These are phyloP conservation scores for Gnathonemus longibarbis DNA, from an alignment of 2,113 vertebrate genomes.

Conservation along the genomic window DNA sequence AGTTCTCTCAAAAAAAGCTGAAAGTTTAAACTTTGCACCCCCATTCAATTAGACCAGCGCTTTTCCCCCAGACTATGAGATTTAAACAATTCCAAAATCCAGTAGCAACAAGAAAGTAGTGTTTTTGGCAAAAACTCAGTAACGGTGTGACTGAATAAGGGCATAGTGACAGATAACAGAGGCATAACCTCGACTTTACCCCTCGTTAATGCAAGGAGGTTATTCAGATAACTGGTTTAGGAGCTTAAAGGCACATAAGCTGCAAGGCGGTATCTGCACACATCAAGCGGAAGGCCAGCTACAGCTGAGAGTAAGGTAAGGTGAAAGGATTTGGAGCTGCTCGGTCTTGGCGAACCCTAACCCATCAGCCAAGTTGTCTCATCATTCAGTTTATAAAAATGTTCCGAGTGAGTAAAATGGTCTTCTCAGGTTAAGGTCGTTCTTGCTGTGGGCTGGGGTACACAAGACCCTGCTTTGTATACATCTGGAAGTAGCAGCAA, in stretches of 20 bases:
- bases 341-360: background rate
- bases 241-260: background rate
- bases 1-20: background rate
- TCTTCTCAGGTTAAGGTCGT: background rate
- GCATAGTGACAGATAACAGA: background rate
- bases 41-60: background rate
- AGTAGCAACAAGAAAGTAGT: background rate
- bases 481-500: background rate
- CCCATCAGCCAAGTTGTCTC: background rate
- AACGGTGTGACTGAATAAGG: background rate
- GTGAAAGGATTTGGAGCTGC: background rate
- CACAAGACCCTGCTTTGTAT: background rate
- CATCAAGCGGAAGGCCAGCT: background rate
- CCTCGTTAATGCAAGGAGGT: background rate
- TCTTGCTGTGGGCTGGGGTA: background rate
- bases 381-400: background rate
- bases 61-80: background rate
- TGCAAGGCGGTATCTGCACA: background rate
- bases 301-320: background rate
- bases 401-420: background rate
- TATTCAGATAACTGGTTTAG: conserved; percentile 12
- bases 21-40: background rate
- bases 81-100: background rate
- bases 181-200: background rate
- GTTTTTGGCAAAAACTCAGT: background rate